A percentile compares a stretch with the other conserved stretches of the same genome.
Evolutionary conservation across 1,140 invertebrate species (phyloP).

Genomic region (Heliconius hewitsoni): DNA sequence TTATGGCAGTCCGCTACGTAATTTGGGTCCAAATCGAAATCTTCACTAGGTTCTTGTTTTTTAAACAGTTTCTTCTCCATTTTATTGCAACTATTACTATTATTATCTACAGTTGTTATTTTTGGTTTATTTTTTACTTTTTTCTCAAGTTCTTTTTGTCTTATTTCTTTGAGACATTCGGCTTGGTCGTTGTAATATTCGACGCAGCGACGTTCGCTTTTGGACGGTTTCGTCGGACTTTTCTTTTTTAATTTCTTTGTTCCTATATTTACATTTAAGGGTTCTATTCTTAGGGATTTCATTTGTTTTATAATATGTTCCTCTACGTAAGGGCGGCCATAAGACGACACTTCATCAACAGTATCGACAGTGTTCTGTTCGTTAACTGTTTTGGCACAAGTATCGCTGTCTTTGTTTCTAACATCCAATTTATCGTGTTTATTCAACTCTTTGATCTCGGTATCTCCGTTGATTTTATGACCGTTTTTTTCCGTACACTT

Average conservation of each 20-base stretch:
- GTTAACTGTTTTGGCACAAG: slow-evolving; percentile 66
- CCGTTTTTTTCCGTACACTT: slow-evolving; percentile 67
- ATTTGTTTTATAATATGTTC: slow-evolving; percentile 77
- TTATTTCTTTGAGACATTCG: slow-evolving; percentile 77
- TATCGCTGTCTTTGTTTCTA: slow-evolving; percentile 67
- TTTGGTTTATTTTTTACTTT: slow-evolving; percentile 54
- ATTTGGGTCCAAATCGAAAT: slow-evolving; percentile 69
- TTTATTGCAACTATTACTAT: slow-evolving; percentile 39
- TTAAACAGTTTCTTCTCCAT: slow-evolving; percentile 70
- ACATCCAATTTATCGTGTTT: slow-evolving; percentile 71
- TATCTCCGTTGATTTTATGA: slow-evolving; percentile 71
- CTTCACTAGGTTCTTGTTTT: slow-evolving; percentile 71
- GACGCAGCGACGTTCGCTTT: slow-evolving; percentile 64
- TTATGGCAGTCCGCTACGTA: slow-evolving; percentile 76
- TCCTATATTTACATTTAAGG: slow-evolving; percentile 66
- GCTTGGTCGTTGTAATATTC: slow-evolving; percentile 81
- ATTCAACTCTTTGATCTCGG: slow-evolving; percentile 70
- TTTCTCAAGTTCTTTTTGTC: slow-evolving; percentile 69
- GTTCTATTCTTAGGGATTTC: slow-evolving; percentile 74
- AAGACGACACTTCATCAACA: slow-evolving; percentile 56
- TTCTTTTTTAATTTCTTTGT: slow-evolving; percentile 61
- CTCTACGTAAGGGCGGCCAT: slow-evolving; percentile 65
- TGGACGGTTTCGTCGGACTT: slow-evolving; percentile 69
- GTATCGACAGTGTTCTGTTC: slow-evolving; percentile 57
- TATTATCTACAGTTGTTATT: slow-evolving; percentile 53